Percentiles rank a stretch among this genome's conserved stretches.
Evolutionary conservation across 2,888 invertebrate species (phyloP).

Genomic region (Bellardia pandia): DNA sequence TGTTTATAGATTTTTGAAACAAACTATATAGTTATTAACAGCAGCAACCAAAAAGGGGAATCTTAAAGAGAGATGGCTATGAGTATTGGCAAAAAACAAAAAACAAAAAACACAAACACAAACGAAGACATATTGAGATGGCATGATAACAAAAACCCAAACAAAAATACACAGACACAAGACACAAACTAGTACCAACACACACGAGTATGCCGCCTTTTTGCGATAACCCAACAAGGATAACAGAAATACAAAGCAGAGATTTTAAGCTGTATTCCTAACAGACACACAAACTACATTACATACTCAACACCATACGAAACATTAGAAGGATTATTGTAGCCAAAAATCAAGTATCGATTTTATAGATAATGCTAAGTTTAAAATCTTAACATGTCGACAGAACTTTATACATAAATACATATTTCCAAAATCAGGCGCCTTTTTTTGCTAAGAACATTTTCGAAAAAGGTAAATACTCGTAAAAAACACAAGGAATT

Average conservation of each 20-base stretch:
- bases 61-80: background rate
- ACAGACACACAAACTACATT: background rate
- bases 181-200: background rate
- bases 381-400: slow-evolving; percentile 9
- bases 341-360: slow-evolving; percentile 53
- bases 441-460: slow-evolving; percentile 31
- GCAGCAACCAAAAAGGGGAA: slow-evolving; percentile 14
- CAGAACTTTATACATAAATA: background rate
- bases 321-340: background rate
- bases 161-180: background rate
- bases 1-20: slow-evolving; percentile 64
- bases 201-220: slow-evolving; percentile 50
- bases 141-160: slow-evolving; percentile 46
- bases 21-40: slow-evolving; percentile 66
- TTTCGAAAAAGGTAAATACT: slow-evolving; percentile 1
- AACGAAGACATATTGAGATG: slow-evolving; percentile 15
- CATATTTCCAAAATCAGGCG: slow-evolving; percentile 47
- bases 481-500: slow-evolving; percentile 11
- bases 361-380: slow-evolving; percentile 30
- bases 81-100: slow-evolving; percentile 28
- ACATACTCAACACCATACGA: background rate
- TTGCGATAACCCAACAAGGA: slow-evolving; percentile 55
- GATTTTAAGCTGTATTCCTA: slow-evolving; percentile 4
- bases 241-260: slow-evolving; percentile 57
- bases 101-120: background rate